phyloP scores from a whole-genome alignment of 2,797 vertebrate species.

The Simalia tracyae region DNA sequence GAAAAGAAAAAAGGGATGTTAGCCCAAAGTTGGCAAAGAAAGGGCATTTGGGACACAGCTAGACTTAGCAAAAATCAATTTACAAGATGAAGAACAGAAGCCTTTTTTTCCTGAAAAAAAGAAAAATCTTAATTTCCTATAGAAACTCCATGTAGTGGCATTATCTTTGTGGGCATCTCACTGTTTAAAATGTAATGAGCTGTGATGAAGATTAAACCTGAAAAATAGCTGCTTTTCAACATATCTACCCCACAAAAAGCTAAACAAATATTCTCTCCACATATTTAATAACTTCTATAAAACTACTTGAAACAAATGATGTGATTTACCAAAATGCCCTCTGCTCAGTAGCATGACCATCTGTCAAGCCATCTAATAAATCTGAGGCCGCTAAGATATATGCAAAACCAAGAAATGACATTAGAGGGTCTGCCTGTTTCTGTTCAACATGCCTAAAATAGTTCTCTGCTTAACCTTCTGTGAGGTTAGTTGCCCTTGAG shows the following conservation, averaged over 20 bases:
- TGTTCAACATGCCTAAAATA: constrained; percentile 11
- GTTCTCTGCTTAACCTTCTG: constrained; percentile 6
- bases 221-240: background rate
- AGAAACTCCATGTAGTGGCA: background rate
- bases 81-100: background rate
- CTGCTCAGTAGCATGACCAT: constrained; percentile 20
- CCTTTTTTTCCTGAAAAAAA: background rate
- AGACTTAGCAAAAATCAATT: background rate
- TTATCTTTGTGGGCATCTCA: background rate
- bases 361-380: background rate
- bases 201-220: background rate
- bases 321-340: constrained; percentile 10
- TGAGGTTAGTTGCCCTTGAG: constrained; percentile 5
- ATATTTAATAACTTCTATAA: background rate
- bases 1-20: background rate
- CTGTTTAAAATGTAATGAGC: background rate
- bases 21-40: background rate
- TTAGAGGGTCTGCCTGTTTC: background rate
- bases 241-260: background rate
- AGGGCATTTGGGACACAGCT: background rate
- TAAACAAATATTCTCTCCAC: background rate
- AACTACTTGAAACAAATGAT: constrained; percentile 6
- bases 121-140: background rate
- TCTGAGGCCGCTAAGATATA: background rate
- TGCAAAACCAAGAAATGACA: background rate